Evolutionary conservation across 2,113 vertebrate species (phyloP).

Genomic region (Cyanoramphus novaezelandiae): DNA sequence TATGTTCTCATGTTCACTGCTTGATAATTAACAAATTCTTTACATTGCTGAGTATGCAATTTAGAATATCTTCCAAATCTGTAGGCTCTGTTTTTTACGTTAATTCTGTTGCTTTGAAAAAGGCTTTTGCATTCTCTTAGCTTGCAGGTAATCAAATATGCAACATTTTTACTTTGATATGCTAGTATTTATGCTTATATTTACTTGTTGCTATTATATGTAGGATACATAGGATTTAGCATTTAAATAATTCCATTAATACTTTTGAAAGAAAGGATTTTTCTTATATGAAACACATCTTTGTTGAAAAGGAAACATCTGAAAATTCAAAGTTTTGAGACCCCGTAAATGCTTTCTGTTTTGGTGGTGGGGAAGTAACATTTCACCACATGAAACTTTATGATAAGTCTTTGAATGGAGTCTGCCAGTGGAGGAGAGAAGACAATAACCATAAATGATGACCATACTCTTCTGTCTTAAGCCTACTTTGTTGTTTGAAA

Average conservation of each 20-base stretch:
- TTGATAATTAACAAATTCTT: constrained; percentile 10
- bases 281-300: background rate
- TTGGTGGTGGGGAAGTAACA: background rate
- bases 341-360: background rate
- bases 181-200: background rate
- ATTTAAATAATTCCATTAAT: background rate
- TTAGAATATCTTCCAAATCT: background rate
- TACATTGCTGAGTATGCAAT: background rate
- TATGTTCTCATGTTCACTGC: constrained; percentile 53
- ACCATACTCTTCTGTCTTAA: background rate
- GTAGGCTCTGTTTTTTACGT: background rate
- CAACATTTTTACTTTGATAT: background rate
- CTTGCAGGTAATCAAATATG: background rate
- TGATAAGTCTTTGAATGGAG: background rate
- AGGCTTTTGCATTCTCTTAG: constrained; percentile 6
- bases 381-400: background rate
- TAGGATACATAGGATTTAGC: background rate
- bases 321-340: background rate
- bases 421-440: background rate
- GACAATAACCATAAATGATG: background rate
- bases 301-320: background rate
- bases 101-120: background rate
- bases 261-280: background rate
- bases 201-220: background rate
- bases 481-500: background rate